Percentiles rank a stretch among this genome's conserved stretches.
phyloP scores from a whole-genome alignment of 2,113 vertebrate genomes.

The Ellobius talpinus region DNA sequence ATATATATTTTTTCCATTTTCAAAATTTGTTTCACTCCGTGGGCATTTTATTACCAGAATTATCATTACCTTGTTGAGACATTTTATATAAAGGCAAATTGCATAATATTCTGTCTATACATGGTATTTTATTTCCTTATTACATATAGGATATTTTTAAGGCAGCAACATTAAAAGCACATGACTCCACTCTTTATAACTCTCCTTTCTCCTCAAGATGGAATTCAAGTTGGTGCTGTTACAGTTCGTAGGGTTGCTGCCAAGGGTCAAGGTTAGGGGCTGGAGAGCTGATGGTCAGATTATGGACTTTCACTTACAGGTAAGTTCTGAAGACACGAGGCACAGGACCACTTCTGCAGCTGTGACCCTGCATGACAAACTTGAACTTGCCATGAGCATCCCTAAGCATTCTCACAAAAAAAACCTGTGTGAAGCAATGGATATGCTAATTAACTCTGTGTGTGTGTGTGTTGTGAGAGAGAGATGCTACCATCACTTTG shows the following conservation, averaged over 20 bases:
- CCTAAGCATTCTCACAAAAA: background rate
- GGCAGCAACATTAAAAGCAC: conserved; percentile 1
- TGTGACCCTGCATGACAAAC: background rate
- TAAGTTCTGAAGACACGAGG: background rate
- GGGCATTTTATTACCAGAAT: background rate
- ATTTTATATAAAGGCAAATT: background rate
- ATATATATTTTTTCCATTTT: background rate
- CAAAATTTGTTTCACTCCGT: background rate
- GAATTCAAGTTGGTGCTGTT: background rate
- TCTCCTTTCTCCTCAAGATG: background rate
- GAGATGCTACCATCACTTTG: background rate
- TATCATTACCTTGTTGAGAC: background rate
- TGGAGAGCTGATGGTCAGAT: background rate
- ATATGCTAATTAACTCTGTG: background rate
- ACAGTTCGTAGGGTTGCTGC: background rate
- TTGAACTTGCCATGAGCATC: background rate
- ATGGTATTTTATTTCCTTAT: conserved; percentile 41
- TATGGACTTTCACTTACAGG: background rate
- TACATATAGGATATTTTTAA: background rate
- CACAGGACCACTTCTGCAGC: no score
- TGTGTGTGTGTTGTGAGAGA: background rate
- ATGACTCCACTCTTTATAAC: background rate
- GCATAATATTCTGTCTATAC: background rate
- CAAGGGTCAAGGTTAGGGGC: background rate
- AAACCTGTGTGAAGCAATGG: background rate